Conservation (phyloP, 2,888 invertebrate genomes). For the Drosophila siamana region DNA sequence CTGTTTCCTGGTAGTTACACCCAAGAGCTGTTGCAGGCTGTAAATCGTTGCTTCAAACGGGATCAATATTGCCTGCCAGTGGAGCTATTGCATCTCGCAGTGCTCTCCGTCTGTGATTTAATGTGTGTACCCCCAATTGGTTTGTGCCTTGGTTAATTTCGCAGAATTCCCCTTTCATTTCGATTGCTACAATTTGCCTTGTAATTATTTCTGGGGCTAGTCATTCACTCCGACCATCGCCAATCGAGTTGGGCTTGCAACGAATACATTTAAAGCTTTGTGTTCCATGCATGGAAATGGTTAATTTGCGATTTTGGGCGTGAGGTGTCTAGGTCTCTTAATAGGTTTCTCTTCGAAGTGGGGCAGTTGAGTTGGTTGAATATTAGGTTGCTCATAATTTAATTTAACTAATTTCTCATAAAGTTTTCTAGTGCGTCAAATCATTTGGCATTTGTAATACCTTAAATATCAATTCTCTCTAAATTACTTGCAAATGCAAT, state of each 20-base stretch:
- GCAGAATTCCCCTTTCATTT: constrained; percentile 41
- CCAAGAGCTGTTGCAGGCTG: constrained; percentile 36
- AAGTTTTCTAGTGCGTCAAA: too few species aligned
- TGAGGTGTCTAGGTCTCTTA: background rate
- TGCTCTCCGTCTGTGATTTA: constrained; percentile 42
- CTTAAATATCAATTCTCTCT: too few species aligned
- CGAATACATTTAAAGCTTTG: background rate
- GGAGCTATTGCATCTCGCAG: constrained; percentile 22
- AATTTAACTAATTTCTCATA: too few species aligned
- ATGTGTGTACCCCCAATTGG: constrained; percentile 37
- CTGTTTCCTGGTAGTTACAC: constrained; percentile 54
- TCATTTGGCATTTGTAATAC: too few species aligned
- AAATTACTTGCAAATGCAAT: too few species aligned
- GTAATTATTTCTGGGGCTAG: constrained; percentile 38
- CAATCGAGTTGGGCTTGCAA: background rate
- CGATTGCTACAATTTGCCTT: constrained; percentile 31
- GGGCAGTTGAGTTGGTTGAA: background rate
- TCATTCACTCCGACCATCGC: background rate
- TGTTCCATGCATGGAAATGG: background rate
- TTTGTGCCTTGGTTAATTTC: constrained; percentile 45
- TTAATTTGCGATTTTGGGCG: constrained; percentile 7
- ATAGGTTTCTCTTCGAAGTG: background rate
- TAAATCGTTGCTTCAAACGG: constrained; percentile 48
- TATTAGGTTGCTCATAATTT: too few species aligned
- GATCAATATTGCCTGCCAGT: constrained; percentile 51